Evolutionary conservation across 2,888 invertebrate genomes (phyloP).

Genomic region (Theristus sp.): DNA sequence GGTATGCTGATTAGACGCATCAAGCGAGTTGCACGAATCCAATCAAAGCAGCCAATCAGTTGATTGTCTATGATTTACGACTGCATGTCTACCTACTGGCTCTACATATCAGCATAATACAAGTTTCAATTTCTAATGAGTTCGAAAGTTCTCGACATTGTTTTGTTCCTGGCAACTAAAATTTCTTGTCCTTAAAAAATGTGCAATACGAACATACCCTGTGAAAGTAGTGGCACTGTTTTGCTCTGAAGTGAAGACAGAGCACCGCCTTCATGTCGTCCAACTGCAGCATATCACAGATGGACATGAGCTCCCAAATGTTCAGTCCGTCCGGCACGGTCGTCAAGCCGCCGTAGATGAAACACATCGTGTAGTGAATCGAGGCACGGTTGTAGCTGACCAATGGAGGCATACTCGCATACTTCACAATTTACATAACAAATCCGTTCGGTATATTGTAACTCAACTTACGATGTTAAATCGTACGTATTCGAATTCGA

Average conservation of each 20-base stretch:
- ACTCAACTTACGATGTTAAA: not conserved
- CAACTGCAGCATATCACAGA: conserved; percentile 70
- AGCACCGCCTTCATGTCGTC: conserved; percentile 82
- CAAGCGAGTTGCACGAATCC: too few species aligned
- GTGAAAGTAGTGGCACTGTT: conserved; percentile 84
- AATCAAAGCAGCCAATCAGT: too few species aligned
- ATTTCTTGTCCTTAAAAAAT: too few species aligned
- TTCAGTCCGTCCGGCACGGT: conserved; percentile 64
- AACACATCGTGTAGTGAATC: conserved; percentile 73
- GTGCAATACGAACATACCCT: conserved; percentile 40
- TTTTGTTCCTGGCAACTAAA: too few species aligned
- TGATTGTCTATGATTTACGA: too few species aligned
- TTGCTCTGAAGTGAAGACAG: conserved; percentile 61
- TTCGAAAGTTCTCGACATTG: too few species aligned
- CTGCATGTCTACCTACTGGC: too few species aligned
- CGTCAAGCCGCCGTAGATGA: conserved; percentile 79
- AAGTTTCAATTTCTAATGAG: too few species aligned
- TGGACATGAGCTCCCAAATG: conserved; percentile 47
- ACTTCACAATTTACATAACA: not conserved
- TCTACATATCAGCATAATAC: too few species aligned
- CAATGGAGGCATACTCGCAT: conserved; percentile 8
- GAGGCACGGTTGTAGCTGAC: conserved; percentile 58
- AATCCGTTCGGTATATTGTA: not conserved
- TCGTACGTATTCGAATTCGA: not conserved
- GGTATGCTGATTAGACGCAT: too few species aligned